phyloP scores from a whole-genome alignment of 2,888 invertebrate species.

The Dolomedes plantarius region DNA sequence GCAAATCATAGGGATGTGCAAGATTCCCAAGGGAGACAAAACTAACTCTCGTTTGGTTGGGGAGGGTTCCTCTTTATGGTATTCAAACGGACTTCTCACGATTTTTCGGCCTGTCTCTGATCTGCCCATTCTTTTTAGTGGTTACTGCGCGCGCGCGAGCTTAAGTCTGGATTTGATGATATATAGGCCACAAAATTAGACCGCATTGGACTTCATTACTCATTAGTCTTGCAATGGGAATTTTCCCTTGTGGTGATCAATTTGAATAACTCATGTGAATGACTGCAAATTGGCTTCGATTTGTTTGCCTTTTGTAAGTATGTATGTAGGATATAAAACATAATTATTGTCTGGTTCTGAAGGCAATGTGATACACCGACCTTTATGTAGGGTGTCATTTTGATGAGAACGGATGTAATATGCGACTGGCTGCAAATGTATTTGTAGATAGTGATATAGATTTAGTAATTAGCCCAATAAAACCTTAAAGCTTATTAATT shows the following conservation, averaged over 20 bases:
- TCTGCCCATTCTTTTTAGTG: background rate
- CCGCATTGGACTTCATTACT: background rate
- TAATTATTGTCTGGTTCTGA: background rate
- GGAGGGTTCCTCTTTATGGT: conserved; percentile 5
- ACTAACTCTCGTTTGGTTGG: conserved; percentile 21
- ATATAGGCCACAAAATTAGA: conserved; percentile 11
- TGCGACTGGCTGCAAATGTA: no score
- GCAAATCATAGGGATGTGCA: conserved; percentile 57
- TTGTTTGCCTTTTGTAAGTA: no score
- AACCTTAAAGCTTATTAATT: no score
- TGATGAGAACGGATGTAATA: background rate
- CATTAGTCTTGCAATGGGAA: background rate
- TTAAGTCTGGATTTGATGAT: background rate
- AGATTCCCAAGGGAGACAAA: conserved; percentile 36
- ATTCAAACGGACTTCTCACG: conserved; percentile 24
- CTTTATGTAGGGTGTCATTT: background rate
- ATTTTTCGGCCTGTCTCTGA: background rate
- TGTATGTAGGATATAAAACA: background rate
- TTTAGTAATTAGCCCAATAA: no score
- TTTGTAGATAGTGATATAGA: no score
- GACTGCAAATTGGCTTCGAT: background rate
- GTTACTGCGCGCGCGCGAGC: no score
- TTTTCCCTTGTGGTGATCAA: background rate
- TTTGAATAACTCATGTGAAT: background rate
- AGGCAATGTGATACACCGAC: background rate